These are phyloP conservation scores for Macrotrachela quadricornifera DNA, from an alignment of 1,140 invertebrate genomes.

Conservation along the genomic window DNA sequence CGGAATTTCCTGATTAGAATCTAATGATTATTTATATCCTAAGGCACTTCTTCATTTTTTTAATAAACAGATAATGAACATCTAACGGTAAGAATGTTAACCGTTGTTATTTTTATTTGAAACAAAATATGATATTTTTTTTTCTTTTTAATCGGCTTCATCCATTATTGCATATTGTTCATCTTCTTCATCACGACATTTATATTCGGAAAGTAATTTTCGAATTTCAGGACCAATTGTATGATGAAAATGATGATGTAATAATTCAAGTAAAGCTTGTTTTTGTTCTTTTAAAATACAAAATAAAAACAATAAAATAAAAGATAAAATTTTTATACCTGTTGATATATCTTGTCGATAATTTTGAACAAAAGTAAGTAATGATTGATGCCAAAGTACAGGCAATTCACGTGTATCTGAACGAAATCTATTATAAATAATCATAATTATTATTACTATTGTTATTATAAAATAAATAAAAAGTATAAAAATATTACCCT, in stretches of 20 bases:
- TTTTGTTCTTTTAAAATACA: conserved; percentile 48
- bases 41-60: too few relatives aligned
- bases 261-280: conserved; percentile 54
- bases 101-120: too few relatives aligned
- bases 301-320: too few relatives aligned
- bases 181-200: background rate
- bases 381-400: conserved; percentile 84
- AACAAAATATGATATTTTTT: too few relatives aligned
- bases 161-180: background rate
- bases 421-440: conserved; percentile 44
- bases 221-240: conserved; percentile 37
- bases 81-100: too few relatives aligned
- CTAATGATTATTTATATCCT: too few relatives aligned
- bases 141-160: too few relatives aligned
- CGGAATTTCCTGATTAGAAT: too few relatives aligned
- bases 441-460: background rate
- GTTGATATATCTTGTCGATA: conserved; percentile 76
- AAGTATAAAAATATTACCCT: conserved; percentile 34
- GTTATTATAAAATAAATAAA: background rate
- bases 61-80: too few relatives aligned
- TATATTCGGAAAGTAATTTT: background rate
- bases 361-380: conserved; percentile 75
- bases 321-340: too few relatives aligned
- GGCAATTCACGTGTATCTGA: conserved; percentile 58
- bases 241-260: conserved; percentile 54